These are phyloP conservation scores for Porites australiensis DNA, from an alignment of 64 coral and sea anemone species.

Conservation along the genomic window DNA sequence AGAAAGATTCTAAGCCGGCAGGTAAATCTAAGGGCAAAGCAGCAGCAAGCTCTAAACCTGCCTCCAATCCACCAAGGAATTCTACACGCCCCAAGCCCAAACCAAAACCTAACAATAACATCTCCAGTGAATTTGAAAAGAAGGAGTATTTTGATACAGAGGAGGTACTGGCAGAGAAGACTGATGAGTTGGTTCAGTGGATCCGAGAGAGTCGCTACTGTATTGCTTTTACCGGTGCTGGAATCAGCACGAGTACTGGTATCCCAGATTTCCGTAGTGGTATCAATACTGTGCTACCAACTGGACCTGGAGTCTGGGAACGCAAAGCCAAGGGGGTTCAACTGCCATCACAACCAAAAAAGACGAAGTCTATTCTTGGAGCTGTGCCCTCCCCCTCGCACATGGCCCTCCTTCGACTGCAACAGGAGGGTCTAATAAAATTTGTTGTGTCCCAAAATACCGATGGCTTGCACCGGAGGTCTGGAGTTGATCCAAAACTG, in stretches of 20 bases:
- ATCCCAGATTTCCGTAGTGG: conserved; percentile 71
- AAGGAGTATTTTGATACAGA: conserved; percentile 84
- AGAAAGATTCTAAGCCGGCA: neutral
- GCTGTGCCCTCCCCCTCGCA: conserved; percentile 57
- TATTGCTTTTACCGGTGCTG: conserved; percentile 62
- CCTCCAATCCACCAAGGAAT: neutral
- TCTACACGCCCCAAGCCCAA: conserved; percentile 31
- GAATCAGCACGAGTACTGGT: no score
- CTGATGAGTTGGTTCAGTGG: conserved; percentile 48
- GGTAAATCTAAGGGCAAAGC: neutral
- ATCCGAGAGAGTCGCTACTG: conserved; percentile 71
- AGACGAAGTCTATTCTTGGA: conserved; percentile 52
- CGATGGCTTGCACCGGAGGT: conserved; percentile 45
- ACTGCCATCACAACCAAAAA: conserved; percentile 29
- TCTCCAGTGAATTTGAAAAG: conserved; percentile 65
- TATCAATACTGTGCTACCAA: conserved; percentile 74
- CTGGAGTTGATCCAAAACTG: conserved; percentile 13
- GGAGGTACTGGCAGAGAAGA: conserved; percentile 51
- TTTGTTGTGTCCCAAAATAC: conserved; percentile 49
- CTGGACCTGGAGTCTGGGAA: conserved; percentile 75
- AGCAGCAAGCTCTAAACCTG: neutral
- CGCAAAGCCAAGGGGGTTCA: conserved; percentile 63
- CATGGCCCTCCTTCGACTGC: conserved; percentile 31
- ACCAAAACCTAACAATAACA: neutral
- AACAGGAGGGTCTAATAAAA: conserved; percentile 29